Evolutionary conservation across 2,113 vertebrate species (phyloP).

Genomic region (Marmota flaviventris): DNA sequence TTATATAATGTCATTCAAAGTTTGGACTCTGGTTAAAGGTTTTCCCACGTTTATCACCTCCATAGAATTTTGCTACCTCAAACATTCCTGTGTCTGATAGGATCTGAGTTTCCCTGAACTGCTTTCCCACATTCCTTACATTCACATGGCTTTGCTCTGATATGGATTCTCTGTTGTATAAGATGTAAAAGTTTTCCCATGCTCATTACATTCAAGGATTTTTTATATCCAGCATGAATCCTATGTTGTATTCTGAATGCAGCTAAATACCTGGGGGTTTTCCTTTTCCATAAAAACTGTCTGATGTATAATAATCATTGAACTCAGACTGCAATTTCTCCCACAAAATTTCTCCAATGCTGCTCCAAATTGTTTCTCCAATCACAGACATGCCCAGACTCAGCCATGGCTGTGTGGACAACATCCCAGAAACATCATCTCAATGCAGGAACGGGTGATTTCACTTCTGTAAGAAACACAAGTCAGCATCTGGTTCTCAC

Average conservation of each 20-base stretch:
- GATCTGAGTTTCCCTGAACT: background rate
- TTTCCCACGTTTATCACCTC: background rate
- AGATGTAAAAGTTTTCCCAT: background rate
- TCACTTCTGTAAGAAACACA: background rate
- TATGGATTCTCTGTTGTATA: background rate
- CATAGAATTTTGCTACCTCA: background rate
- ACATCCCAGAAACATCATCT: background rate
- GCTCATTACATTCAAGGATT: background rate
- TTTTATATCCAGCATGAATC: background rate
- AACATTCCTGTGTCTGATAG: background rate
- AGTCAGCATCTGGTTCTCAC: background rate
- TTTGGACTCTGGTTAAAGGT: background rate
- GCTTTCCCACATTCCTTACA: background rate
- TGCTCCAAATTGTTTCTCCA: background rate
- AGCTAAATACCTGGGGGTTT: background rate
- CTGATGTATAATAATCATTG: background rate
- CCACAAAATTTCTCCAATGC: background rate
- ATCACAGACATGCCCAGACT: background rate
- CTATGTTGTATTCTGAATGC: background rate
- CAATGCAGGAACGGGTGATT: background rate
- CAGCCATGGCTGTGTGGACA: background rate
- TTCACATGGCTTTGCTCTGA: background rate
- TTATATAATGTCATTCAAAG: background rate
- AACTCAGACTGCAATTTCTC: background rate
- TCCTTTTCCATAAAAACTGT: background rate